Base-by-base conservation (phyloP, 2,888 invertebrate genomes). In the Tuta absoluta region DNA sequence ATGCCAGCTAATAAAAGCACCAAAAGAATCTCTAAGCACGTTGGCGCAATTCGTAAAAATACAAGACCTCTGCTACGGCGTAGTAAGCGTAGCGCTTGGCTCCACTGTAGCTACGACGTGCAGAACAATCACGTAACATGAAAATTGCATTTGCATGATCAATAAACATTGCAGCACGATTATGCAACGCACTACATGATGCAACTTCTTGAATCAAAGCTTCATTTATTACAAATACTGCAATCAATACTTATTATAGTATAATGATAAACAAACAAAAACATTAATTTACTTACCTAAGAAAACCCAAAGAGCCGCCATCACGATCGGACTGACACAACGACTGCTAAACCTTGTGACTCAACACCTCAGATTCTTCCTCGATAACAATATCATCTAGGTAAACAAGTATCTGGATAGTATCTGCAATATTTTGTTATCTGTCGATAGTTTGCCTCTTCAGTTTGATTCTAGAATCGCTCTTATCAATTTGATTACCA, bases 241-340 rank as follows among this genome's bases (percentile, higher is more conserved):
- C 33, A 33, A 7, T 3, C n/a, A n/a, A 33, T 33, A 7, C 10
- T 10, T 8, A 7, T 1, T 1, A 33, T 33, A 33, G 10, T 33
- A 7, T 8, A 19, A 11, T 14, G 24, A 11, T 14, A 12, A 14
- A 53, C 12, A 23, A 23, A 53, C 2, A 21, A 51, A 53, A 21
- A 21, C 0, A 21, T 12, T 17, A 12, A 5, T 3, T 19, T 14
- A 56, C 81, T 81, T 68, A 87, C 87, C 77, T 21, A 88, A 66
- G 58, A 85, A 62, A 3, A 76, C 68, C 65, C 72, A 71, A 10
- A 86, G 72, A 38, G 75, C 84, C 66, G 82, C 86, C 88, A 88
- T 88, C 72, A 57, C 68, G 33, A 48, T 38, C 48, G 63, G 60
- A 64, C 51, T 61, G 64, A 67, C 53, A 33, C 58, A 63, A 45